Conservation (phyloP, 2,797 vertebrate species). For the Antennarius maculatus region DNA sequence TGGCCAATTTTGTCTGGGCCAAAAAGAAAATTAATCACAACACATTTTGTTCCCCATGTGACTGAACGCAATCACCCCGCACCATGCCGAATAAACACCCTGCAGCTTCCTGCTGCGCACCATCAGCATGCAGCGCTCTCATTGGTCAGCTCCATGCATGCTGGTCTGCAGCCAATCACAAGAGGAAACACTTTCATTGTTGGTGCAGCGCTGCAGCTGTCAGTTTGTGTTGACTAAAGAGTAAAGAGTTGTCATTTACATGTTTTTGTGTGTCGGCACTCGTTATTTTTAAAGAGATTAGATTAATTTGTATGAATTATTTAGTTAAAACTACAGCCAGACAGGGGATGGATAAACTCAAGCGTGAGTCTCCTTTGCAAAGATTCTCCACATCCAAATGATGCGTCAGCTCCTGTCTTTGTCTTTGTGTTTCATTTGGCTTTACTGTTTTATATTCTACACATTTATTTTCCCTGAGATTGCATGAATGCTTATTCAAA, state of each 20-base stretch:
- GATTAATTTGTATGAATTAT: no score
- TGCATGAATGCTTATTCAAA: conserved; percentile 12
- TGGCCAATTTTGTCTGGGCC: conserved; percentile 63
- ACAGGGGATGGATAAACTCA: no score
- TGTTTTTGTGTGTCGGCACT: background rate
- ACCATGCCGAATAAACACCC: conserved; percentile 36
- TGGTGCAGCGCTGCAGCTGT: background rate
- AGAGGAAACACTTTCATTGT: conserved; percentile 13
- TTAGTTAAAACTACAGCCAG: no score
- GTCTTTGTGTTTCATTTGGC: no score
- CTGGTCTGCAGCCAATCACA: background rate
- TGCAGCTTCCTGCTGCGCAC: conserved; percentile 25
- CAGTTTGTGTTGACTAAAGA: background rate
- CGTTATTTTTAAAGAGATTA: background rate
- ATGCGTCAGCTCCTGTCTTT: no score
- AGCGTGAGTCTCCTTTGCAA: no score
- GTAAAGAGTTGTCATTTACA: background rate
- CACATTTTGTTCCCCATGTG: conserved; percentile 48
- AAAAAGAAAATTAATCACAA: conserved; percentile 57
- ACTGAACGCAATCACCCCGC: conserved; percentile 34
- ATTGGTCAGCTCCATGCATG: conserved; percentile 10
- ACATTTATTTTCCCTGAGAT: conserved; percentile 1
- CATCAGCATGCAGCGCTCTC: conserved; percentile 26
- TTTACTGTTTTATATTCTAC: background rate
- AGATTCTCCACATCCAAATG: no score